Base-by-base conservation (phyloP, 1,140 invertebrate genomes). In the Drosophila tsacasi region DNA sequence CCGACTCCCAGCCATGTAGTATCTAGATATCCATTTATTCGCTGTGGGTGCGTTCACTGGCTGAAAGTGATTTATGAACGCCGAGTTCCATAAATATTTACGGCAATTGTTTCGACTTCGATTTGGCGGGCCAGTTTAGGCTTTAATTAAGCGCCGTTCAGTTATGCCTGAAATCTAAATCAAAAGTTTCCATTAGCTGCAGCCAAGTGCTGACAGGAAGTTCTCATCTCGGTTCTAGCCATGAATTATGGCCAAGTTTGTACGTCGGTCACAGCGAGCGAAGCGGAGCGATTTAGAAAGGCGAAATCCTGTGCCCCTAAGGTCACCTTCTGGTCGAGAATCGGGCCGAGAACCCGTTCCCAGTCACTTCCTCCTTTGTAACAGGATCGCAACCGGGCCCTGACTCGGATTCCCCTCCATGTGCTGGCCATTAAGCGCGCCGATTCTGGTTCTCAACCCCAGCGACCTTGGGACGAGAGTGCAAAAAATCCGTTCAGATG, bases 391-490 rank as follows among this genome's bases (percentile, higher is more conserved):
- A n/a, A 15, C n/a, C 3, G 21, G 35, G 23, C 13, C 15, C 21
- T 72, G 75, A 44, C 35, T 47, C 55, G 39, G 40, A 54, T n/a
- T 55, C 21, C 63, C 54, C 50, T 39, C 46, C 68, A 74, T 86
- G 63, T 81, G 72, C 50, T 60, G 68, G 47, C 83, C 79, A 64
- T 87, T 77, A 89, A 80, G 60, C 63, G 55, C 44, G 0, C 12
- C 10, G 67, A 71, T 69, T 83, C 59, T 83, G 75, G 55, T 73
- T 74, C 77, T 76, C 71, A 47, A 55, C 59, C 63, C 67, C 44
- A 60, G 39, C 68, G 81, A 89, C 84, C 84, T 89, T 89, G 80
- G 68, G 46, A 57, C 84, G 73, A 78, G 62, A 89, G 84, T 87
- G 84, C 76, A 86, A 86, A 83, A 86, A 74, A 76, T 73, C 55